A percentile compares a stretch with the other conserved stretches of the same genome.
Conservation (phyloP, 2,888 invertebrate genomes). For the Hyppa rectilinea region DNA sequence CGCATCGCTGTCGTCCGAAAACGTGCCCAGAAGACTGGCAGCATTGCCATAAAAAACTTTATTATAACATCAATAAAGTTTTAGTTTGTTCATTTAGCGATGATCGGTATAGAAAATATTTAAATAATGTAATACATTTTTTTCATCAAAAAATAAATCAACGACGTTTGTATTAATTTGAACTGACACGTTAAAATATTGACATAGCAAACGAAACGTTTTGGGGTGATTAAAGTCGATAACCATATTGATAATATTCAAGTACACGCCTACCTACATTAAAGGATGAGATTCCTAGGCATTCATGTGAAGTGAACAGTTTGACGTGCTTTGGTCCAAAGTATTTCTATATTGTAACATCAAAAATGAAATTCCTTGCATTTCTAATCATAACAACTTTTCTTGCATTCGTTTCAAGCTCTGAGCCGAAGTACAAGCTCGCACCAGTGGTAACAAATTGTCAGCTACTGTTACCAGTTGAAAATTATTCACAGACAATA, state of each 20-base stretch:
- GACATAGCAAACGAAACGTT: conserved; percentile 46
- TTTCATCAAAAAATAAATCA: neutral
- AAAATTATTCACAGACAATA: conserved; percentile 33
- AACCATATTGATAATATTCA: conserved; percentile 17
- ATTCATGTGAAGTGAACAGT: conserved; percentile 4
- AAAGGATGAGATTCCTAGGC: neutral
- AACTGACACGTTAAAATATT: conserved; percentile 20
- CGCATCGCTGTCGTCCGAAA: too few relatives aligned
- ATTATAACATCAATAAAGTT: conserved; percentile 10
- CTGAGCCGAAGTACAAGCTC: conserved; percentile 1
- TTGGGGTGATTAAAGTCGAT: conserved; percentile 26
- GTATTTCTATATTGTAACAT: neutral
- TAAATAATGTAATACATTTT: neutral
- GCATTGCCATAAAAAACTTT: too few relatives aligned
- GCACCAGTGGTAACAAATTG: conserved; percentile 22
- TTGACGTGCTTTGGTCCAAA: neutral
- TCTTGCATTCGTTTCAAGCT: conserved; percentile 11
- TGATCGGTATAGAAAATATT: neutral
- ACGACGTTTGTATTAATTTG: neutral
- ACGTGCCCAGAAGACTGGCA: too few relatives aligned
- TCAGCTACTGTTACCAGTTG: conserved; percentile 24
- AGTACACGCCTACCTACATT: neutral
- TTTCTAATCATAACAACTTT: conserved; percentile 1
- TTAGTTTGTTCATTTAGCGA: neutral
- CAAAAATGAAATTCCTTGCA: conserved; percentile 28